These are phyloP conservation scores for Drosophila nr. fundita DNA, from an alignment of 2,888 invertebrate genomes.

Conservation along the genomic window DNA sequence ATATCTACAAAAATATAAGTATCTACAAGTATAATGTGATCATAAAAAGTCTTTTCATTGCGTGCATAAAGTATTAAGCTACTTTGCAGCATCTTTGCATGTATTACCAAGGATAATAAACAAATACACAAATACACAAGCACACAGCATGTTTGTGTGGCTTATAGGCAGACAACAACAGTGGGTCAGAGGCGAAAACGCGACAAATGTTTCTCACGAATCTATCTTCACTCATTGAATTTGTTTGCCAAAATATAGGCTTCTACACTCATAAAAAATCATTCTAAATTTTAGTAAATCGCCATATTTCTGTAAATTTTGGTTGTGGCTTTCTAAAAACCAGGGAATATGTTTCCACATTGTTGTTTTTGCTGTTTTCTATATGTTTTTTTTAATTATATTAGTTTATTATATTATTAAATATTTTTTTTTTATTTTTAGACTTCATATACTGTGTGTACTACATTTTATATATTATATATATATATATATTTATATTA, in stretches of 20 bases:
- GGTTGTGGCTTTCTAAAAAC: not conserved
- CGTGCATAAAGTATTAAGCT: constrained; percentile 82
- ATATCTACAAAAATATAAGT: constrained; percentile 72
- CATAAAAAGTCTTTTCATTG: constrained; percentile 82
- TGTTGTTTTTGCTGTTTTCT: not conserved
- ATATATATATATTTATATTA: too few species aligned
- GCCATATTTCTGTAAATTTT: not conserved
- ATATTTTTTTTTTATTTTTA: not conserved
- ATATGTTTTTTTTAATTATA: not conserved
- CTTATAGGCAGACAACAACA: constrained; percentile 34
- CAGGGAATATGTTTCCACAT: not conserved
- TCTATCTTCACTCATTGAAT: not conserved
- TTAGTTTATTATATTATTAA: not conserved
- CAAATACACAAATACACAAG: constrained; percentile 57
- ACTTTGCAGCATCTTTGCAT: constrained; percentile 82
- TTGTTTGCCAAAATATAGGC: not conserved
- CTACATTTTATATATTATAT: too few species aligned
- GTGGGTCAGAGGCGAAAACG: constrained; percentile 23
- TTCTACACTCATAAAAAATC: not conserved
- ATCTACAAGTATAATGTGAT: constrained; percentile 81
- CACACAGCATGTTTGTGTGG: constrained; percentile 16
- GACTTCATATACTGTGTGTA: too few species aligned
- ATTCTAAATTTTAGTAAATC: not conserved
- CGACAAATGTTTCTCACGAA: not conserved
- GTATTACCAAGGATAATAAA: constrained; percentile 76